These are phyloP conservation scores for Fringilla coelebs DNA, from an alignment of 2,797 vertebrate species.

Conservation along the genomic window DNA sequence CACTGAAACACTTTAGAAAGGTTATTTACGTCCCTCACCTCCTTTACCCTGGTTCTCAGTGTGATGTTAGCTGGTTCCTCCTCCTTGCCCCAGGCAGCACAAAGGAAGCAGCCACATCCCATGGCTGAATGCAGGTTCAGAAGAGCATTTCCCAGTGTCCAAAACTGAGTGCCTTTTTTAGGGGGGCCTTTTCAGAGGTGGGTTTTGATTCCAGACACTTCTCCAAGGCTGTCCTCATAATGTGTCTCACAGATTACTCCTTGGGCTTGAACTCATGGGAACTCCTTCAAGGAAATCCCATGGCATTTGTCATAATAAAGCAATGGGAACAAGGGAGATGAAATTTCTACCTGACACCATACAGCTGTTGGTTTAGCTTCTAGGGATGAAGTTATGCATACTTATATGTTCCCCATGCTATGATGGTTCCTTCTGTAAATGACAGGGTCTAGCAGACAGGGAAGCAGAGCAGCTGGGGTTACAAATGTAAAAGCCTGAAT, in stretches of 20 bases:
- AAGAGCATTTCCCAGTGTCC: background rate
- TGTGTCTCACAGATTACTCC: rapidly evolving
- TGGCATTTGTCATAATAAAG: background rate
- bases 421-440: background rate
- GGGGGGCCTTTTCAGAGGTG: background rate
- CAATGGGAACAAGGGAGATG: background rate
- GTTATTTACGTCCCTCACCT: background rate
- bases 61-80: rapidly evolving
- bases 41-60: rapidly evolving
- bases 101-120: rapidly evolving
- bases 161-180: background rate
- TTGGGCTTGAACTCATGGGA: background rate
- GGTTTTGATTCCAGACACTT: background rate
- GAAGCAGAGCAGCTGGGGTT: background rate
- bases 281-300: background rate
- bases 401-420: background rate
- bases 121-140: rapidly evolving
- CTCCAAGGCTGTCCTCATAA: background rate
- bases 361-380: background rate
- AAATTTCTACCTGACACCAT: background rate
- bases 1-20: background rate
- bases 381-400: background rate
- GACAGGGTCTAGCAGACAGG: background rate
- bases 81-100: rapidly evolving
- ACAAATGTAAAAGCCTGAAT: background rate